Evolutionary conservation across 2,888 invertebrate genomes (phyloP).

Genomic region (Cosmorhoe ocellata): DNA sequence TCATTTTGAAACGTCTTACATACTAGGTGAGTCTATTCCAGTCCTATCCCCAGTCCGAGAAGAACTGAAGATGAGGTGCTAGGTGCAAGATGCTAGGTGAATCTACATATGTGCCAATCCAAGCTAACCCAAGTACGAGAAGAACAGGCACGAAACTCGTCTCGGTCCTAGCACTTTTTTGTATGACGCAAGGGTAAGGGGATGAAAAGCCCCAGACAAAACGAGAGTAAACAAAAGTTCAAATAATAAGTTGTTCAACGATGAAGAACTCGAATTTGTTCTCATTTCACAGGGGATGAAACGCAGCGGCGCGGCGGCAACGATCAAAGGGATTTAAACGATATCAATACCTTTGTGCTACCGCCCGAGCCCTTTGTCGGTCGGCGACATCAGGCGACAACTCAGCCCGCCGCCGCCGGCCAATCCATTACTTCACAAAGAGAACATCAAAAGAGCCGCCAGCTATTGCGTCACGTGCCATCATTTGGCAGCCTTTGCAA

Average conservation of each 20-base stretch:
- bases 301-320: slow-evolving; percentile 62
- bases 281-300: slow-evolving; percentile 52
- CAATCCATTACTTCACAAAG: slow-evolving; percentile 67
- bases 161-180: too few species aligned
- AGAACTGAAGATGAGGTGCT: too few species aligned
- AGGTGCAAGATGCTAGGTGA: too few species aligned
- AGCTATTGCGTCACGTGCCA: slow-evolving; percentile 66
- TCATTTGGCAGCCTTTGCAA: slow-evolving; percentile 46
- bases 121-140: too few species aligned
- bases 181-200: slow-evolving; percentile 1
- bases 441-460: slow-evolving; percentile 69
- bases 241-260: slow-evolving; percentile 23
- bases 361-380: slow-evolving; percentile 73
- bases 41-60: too few species aligned
- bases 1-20: too few species aligned
- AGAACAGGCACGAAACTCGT: too few species aligned
- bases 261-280: slow-evolving; percentile 25
- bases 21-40: too few species aligned
- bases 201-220: slow-evolving; percentile 13
- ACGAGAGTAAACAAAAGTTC: slow-evolving; percentile 13
- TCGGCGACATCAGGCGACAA: slow-evolving; percentile 63
- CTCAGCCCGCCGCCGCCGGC: slow-evolving; percentile 57
- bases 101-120: too few species aligned
- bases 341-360: slow-evolving; percentile 78
- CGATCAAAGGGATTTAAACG: slow-evolving; percentile 74